A percentile compares a stretch with the other conserved stretches of the same genome.
phyloP scores from a whole-genome alignment of 2,113 vertebrate species.

The Paracanthobrama guichenoti region DNA sequence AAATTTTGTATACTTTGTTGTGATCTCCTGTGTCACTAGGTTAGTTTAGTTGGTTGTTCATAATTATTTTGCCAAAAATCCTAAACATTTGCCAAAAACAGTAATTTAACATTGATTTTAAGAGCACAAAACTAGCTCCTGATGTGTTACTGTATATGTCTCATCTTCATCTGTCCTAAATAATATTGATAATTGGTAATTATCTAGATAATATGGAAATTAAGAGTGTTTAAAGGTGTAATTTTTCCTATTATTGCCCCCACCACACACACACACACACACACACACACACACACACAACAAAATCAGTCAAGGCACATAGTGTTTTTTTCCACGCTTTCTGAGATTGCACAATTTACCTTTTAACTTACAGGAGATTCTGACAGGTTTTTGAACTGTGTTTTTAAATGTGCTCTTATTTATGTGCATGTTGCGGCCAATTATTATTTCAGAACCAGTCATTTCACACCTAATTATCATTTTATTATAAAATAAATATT shows the following conservation, averaged over 20 bases:
- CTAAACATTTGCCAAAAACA: background rate
- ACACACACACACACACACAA: too few species aligned
- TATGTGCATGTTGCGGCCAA: slow-evolving; percentile 14
- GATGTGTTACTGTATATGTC: background rate
- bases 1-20: background rate
- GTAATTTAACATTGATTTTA: background rate
- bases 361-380: background rate
- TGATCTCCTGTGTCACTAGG: background rate
- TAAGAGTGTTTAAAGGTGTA: background rate
- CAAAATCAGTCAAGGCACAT: background rate
- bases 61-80: background rate
- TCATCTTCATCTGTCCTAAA: background rate
- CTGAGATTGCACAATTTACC: background rate
- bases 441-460: slow-evolving; percentile 62
- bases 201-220: background rate
- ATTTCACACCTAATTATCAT: slow-evolving; percentile 73
- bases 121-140: background rate
- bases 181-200: too few species aligned
- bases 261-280: too few species aligned
- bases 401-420: slow-evolving; percentile 24
- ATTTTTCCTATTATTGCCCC: background rate
- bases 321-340: too few species aligned
- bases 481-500: slow-evolving; percentile 56
- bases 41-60: background rate
- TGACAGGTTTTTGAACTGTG: background rate